phyloP scores from a whole-genome alignment of 2,888 invertebrate genomes.

The Catocala fraxini region DNA sequence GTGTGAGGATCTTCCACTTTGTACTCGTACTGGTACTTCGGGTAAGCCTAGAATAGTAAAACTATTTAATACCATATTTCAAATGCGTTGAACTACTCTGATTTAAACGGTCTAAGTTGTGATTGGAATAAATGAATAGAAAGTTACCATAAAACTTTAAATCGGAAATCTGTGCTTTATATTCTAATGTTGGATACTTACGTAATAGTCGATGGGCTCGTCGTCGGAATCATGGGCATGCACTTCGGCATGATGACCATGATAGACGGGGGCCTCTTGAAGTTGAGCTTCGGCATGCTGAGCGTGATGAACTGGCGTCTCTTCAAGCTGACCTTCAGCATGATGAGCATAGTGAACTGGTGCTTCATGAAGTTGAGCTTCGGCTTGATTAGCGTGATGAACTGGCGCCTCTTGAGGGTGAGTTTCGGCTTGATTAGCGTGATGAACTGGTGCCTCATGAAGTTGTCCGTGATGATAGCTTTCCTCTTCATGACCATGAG shows the following conservation, averaged over 20 bases:
- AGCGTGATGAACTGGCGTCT: constrained; percentile 10
- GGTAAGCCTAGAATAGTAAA: constrained; percentile 79
- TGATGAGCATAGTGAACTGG: constrained; percentile 36
- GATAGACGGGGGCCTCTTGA: constrained; percentile 53
- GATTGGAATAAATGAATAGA: constrained; percentile 72
- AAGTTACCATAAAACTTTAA: constrained; percentile 68
- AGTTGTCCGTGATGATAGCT: constrained; percentile 32
- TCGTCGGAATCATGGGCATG: constrained; percentile 68
- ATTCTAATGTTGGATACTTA: constrained; percentile 71
- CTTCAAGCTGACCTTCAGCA: constrained; percentile 30
- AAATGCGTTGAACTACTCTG: constrained; percentile 52
- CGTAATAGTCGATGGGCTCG: constrained; percentile 82
- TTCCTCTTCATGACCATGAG: constrained; percentile 37
- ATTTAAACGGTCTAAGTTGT: constrained; percentile 61
- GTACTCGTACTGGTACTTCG: constrained; percentile 88
- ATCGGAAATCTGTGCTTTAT: constrained; percentile 52
- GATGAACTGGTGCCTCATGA: constrained; percentile 10
- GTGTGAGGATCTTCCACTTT: constrained; percentile 89
- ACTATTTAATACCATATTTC: constrained; percentile 55
- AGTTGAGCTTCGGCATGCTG: constrained; percentile 48
- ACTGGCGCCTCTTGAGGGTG: constrained; percentile 11
- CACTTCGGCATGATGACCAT: constrained; percentile 47
- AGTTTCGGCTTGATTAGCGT: constrained; percentile 47
- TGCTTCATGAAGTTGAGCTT: constrained; percentile 25
- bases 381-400: constrained; percentile 46